Percentiles rank a stretch among this genome's conserved stretches.
These are phyloP conservation scores for Spheniscus humboldti DNA, from an alignment of 2,797 vertebrate genomes.

Conservation along the genomic window DNA sequence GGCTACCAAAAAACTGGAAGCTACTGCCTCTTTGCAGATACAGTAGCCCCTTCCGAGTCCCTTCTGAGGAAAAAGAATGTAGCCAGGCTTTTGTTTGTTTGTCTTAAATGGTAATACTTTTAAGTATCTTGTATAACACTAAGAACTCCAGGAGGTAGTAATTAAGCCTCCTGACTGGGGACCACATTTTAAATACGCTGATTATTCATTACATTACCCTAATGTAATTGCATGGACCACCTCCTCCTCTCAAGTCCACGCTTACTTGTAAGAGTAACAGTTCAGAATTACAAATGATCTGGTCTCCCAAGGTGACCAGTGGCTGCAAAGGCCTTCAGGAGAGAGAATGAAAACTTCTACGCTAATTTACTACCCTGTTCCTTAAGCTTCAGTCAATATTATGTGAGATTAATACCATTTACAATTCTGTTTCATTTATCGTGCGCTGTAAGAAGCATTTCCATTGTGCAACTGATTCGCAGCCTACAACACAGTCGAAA, in stretches of 20 bases:
- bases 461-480: accelerated
- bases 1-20: not conserved
- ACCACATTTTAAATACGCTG: accelerated
- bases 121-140: too few relatives aligned
- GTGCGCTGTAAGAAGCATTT: not conserved
- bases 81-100: not conserved
- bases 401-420: not conserved
- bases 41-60: not conserved
- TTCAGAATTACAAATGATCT: not conserved
- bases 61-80: not conserved
- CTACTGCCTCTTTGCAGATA: not conserved
- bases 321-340: not conserved
- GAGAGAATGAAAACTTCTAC: not conserved
- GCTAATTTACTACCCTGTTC: not conserved
- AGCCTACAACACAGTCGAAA: not conserved
- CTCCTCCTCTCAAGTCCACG: not conserved
- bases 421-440: not conserved
- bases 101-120: not conserved
- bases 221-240: not conserved
- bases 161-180: not conserved
- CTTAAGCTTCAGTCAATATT: not conserved
- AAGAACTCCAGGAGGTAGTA: not conserved
- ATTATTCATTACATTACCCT: accelerated
- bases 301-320: not conserved
- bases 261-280: not conserved